phyloP scores from a whole-genome alignment of 2,888 invertebrate species.

The Polietes domitor region DNA sequence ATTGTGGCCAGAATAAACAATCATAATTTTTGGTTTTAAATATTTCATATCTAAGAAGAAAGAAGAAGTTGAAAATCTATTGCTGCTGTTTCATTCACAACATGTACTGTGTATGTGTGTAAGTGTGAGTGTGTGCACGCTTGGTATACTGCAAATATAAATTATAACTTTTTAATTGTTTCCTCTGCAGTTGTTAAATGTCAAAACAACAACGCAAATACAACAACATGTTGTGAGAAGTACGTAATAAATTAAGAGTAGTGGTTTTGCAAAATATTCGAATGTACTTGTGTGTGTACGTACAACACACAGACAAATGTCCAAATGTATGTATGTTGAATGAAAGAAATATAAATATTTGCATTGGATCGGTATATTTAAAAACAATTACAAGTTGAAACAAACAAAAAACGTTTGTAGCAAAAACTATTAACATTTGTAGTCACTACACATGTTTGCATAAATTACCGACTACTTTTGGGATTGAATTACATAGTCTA shows the following conservation, averaged over 20 bases:
- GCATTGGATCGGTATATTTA: slow-evolving; percentile 19
- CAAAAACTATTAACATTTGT: not conserved
- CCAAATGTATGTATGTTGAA: not conserved
- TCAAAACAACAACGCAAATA: slow-evolving; percentile 52
- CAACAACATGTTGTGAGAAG: slow-evolving; percentile 39
- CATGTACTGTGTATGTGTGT: not conserved
- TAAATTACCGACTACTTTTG: not conserved
- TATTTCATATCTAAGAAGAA: slow-evolving; percentile 18
- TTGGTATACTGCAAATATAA: slow-evolving; percentile 41
- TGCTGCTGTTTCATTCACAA: not conserved
- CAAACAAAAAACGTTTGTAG: slow-evolving; percentile 3
- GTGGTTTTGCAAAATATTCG: slow-evolving; percentile 30
- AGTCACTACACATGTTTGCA: slow-evolving; percentile 9
- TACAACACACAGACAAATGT: too few species aligned
- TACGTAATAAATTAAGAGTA: slow-evolving; percentile 54
- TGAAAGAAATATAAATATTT: slow-evolving; percentile 26
- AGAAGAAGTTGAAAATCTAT: slow-evolving; percentile 5
- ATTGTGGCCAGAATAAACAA: slow-evolving; percentile 23
- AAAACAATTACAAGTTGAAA: slow-evolving; percentile 32
- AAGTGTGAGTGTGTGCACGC: not conserved
- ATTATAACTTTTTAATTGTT: slow-evolving; percentile 65
- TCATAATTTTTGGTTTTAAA: slow-evolving; percentile 41
- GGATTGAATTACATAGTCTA: not conserved
- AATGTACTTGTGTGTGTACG: not conserved
- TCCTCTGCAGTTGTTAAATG: slow-evolving; percentile 66